phyloP scores from a whole-genome alignment of 1,140 invertebrate species.

The Cryptotermes secundus region DNA sequence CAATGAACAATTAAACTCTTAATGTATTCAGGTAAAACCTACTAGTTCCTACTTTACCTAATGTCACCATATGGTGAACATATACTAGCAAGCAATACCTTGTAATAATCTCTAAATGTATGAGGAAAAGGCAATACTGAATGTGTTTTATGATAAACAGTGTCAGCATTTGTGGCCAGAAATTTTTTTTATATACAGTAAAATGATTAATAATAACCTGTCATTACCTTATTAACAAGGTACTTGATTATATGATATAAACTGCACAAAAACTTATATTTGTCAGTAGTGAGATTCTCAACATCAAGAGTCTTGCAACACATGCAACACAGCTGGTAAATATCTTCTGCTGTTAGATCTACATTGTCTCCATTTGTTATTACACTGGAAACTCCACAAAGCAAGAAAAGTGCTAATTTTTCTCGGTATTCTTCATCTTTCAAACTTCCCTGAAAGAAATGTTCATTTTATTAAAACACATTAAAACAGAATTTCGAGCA shows the following conservation, averaged over 20 bases:
- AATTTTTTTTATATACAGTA: too few relatives aligned
- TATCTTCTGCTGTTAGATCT: background rate
- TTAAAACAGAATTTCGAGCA: too few relatives aligned
- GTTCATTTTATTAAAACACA: background rate
- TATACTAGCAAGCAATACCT: too few relatives aligned
- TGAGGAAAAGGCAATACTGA: too few relatives aligned
- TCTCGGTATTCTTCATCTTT: background rate
- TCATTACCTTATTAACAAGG: background rate
- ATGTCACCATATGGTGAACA: too few relatives aligned
- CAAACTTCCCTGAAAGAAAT: background rate
- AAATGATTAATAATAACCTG: background rate
- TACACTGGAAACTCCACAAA: background rate
- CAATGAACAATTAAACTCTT: too few relatives aligned
- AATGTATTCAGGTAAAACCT: too few relatives aligned
- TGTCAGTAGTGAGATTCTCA: background rate
- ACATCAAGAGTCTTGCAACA: background rate
- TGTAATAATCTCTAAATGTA: too few relatives aligned
- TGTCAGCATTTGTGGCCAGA: too few relatives aligned
- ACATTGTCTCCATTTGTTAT: background rate
- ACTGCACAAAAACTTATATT: background rate
- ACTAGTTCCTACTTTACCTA: too few relatives aligned
- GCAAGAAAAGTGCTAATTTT: background rate
- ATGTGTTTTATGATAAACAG: too few relatives aligned
- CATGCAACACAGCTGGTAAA: background rate
- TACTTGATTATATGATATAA: background rate